Conservation (phyloP, 92 coral and sea anemone species). For the Siderastrea radians region DNA sequence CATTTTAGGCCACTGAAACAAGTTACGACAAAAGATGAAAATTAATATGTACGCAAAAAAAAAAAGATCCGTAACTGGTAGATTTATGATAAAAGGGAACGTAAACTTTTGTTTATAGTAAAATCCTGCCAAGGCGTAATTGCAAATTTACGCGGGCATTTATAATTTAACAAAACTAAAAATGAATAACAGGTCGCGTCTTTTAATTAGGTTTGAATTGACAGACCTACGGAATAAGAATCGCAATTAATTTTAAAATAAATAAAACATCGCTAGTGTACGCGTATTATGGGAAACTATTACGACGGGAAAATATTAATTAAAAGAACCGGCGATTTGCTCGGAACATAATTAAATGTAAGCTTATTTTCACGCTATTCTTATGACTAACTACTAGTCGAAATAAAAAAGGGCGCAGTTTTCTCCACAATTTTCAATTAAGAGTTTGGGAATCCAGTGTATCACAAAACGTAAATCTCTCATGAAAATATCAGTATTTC, state of each 20-base stretch:
- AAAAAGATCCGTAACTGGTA: no score
- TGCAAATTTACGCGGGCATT: neutral
- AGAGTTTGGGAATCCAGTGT: no score
- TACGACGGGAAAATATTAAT: neutral
- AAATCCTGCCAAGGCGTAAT: neutral
- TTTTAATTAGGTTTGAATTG: slow-evolving; percentile 3
- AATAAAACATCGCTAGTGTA: neutral
- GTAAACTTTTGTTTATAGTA: slow-evolving; percentile 2
- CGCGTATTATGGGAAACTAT: neutral
- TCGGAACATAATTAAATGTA: neutral
- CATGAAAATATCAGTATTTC: no score
- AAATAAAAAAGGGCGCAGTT: no score
- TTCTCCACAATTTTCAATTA: no score
- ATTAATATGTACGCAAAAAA: no score
- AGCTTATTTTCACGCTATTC: neutral
- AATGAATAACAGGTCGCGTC: neutral
- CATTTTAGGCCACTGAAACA: neutral
- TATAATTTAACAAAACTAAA: neutral
- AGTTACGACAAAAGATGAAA: no score
- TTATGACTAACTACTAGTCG: neutral
- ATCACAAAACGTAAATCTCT: no score
- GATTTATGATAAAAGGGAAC: neutral
- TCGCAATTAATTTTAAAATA: slow-evolving; percentile 13
- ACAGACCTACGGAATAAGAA: neutral
- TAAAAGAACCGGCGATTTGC: neutral